These are phyloP conservation scores for Abrostola tripartita DNA, from an alignment of 2,888 invertebrate species.

Conservation along the genomic window DNA sequence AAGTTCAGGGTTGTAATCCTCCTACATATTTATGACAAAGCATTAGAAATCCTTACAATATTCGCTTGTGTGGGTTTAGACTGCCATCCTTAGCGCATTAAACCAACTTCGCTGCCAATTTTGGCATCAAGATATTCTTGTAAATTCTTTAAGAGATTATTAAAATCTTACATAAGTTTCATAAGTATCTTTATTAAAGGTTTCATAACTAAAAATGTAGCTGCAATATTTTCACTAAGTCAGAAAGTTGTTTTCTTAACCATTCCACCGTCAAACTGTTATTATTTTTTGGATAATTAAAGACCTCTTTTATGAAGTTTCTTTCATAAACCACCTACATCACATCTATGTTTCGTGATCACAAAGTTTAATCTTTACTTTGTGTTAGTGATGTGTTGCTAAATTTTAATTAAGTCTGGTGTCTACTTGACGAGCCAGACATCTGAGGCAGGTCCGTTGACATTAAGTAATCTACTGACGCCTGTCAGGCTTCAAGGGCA, in stretches of 20 bases:
- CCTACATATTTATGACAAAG: no score
- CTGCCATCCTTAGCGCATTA: not conserved
- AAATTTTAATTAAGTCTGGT: conserved; percentile 11
- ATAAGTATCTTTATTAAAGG: conserved; percentile 2
- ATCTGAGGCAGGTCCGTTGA: conserved; percentile 7
- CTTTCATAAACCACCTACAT: conserved; percentile 6
- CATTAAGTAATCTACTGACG: conserved; percentile 14
- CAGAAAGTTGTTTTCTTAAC: not conserved
- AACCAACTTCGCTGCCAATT: not conserved
- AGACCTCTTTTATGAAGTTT: conserved; percentile 4
- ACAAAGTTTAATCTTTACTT: conserved; percentile 14
- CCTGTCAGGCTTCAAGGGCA: conserved; percentile 18
- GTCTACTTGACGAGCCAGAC: conserved; percentile 15
- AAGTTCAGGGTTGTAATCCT: no score
- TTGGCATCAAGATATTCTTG: conserved; percentile 6
- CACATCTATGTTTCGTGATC: conserved; percentile 4
- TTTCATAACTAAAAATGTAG: not conserved
- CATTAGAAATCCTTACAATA: no score
- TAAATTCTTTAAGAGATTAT: conserved; percentile 9
- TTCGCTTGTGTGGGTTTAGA: not conserved
- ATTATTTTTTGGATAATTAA: conserved; percentile 10
- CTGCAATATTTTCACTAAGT: not conserved
- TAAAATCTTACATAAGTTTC: conserved; percentile 15
- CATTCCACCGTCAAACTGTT: not conserved
- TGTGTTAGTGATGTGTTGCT: not conserved